phyloP scores from a whole-genome alignment of 1,140 invertebrate species.

The Phthorimaea operculella region DNA sequence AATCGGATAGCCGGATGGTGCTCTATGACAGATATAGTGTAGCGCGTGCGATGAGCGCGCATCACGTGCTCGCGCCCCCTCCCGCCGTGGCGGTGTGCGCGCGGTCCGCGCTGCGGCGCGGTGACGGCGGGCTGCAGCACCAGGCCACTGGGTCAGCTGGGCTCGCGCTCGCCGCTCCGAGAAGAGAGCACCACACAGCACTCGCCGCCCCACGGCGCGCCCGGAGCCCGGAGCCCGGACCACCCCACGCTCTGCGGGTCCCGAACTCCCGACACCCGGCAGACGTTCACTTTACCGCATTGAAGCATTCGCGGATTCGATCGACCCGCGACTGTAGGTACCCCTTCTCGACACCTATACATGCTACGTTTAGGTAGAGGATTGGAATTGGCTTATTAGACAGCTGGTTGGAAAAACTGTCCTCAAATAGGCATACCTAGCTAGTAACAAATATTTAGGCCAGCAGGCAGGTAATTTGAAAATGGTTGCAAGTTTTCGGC shows the following conservation, averaged over 20 bases:
- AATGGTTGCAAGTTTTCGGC: no score
- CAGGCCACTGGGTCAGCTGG: conserved; percentile 28
- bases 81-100: conserved; percentile 6
- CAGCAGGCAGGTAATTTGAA: no score
- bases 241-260: not conserved
- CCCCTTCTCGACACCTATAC: conserved; percentile 27
- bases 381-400: no score
- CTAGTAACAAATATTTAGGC: no score
- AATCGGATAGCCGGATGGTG: conserved; percentile 11
- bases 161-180: conserved; percentile 14
- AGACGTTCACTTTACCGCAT: conserved; percentile 45
- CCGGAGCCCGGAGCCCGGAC: no score
- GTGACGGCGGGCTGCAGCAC: conserved; percentile 10
- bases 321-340: conserved; percentile 38
- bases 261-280: conserved; percentile 21
- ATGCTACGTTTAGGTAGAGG: not conserved
- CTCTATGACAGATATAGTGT: conserved; percentile 4
- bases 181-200: conserved; percentile 4
- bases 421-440: no score
- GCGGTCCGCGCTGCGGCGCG: conserved; percentile 1
- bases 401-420: no score
- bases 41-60: conserved; percentile 15
- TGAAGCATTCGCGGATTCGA: conserved; percentile 43
- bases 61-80: conserved; percentile 22
- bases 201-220: not conserved